phyloP scores from a whole-genome alignment of 2,888 invertebrate species.

The Coleophora flavipennella region DNA sequence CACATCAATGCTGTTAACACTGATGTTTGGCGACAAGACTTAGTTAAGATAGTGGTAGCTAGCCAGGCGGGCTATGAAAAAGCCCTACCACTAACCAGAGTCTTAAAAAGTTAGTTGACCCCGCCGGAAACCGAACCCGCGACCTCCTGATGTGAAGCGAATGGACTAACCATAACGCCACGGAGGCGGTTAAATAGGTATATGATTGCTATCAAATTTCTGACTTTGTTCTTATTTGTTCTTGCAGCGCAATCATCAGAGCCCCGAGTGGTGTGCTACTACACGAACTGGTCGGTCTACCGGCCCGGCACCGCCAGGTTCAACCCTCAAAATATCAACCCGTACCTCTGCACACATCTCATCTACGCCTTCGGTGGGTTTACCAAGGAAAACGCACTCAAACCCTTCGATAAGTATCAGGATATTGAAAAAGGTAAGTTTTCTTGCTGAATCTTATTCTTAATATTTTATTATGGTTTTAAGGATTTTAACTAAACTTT shows the following conservation, averaged over 20 bases:
- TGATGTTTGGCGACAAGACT: too few relatives aligned
- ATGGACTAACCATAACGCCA: too few relatives aligned
- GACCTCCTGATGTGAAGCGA: too few relatives aligned
- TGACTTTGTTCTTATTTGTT: conserved; percentile 6
- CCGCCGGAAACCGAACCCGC: too few relatives aligned
- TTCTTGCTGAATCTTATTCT: too few relatives aligned
- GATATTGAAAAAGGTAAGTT: conserved; percentile 92
- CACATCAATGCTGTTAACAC: too few relatives aligned
- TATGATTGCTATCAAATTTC: too few relatives aligned
- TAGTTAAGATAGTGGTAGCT: too few relatives aligned
- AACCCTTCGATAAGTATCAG: conserved; percentile 95
- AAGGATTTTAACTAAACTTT: not conserved
- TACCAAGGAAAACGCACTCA: conserved; percentile 91
- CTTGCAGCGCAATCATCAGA: conserved; percentile 58
- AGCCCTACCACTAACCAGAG: too few relatives aligned
- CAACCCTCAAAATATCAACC: conserved; percentile 95
- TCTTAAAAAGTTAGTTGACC: too few relatives aligned
- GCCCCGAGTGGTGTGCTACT: conserved; percentile 90
- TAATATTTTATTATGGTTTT: not conserved
- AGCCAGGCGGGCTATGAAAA: too few relatives aligned
- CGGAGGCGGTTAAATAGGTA: too few relatives aligned
- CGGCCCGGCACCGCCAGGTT: conserved; percentile 92
- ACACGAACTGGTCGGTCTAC: conserved; percentile 95
- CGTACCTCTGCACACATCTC: conserved; percentile 93
- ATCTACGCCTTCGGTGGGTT: conserved; percentile 95